Conservation (phyloP, 2,113 vertebrate genomes). For the Caranx melampygus region DNA sequence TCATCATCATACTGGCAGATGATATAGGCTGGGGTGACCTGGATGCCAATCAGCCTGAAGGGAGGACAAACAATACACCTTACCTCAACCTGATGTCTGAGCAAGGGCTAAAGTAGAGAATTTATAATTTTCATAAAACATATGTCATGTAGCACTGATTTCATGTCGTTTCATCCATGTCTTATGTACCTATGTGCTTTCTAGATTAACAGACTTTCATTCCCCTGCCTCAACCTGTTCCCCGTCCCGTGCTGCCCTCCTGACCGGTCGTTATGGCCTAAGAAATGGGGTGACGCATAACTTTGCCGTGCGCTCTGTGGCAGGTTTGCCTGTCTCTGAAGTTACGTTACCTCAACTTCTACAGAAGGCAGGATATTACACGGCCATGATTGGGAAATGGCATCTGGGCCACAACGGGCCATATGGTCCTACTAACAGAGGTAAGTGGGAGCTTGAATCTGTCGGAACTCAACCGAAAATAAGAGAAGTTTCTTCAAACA, state of each 20-base stretch:
- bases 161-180: not conserved
- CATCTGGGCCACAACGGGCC: conserved; percentile 92
- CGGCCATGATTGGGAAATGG: conserved; percentile 95
- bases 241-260: conserved; percentile 92
- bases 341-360: conserved; percentile 91
- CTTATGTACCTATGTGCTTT: not conserved
- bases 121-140: not conserved
- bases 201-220: conserved; percentile 94
- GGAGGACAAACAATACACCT: conserved; percentile 82
- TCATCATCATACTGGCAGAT: conserved; percentile 93
- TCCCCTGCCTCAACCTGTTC: conserved; percentile 95
- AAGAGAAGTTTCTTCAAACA: not conserved
- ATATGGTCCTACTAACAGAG: conserved; percentile 89
- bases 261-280: conserved; percentile 92
- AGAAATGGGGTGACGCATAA: conserved; percentile 95
- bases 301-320: conserved; percentile 88
- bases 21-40: conserved; percentile 98
- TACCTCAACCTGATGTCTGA: conserved; percentile 88
- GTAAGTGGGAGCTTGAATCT: conserved; percentile 76
- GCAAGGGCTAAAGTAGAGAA: conserved; percentile 87
- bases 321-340: conserved; percentile 93
- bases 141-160: not conserved
- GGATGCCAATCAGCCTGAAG: conserved; percentile 86
- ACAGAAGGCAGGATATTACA: conserved; percentile 87
- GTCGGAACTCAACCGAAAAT: not conserved